These are phyloP conservation scores for Acromyrmex heyeri DNA, from an alignment of 1,140 invertebrate genomes.

Conservation along the genomic window DNA sequence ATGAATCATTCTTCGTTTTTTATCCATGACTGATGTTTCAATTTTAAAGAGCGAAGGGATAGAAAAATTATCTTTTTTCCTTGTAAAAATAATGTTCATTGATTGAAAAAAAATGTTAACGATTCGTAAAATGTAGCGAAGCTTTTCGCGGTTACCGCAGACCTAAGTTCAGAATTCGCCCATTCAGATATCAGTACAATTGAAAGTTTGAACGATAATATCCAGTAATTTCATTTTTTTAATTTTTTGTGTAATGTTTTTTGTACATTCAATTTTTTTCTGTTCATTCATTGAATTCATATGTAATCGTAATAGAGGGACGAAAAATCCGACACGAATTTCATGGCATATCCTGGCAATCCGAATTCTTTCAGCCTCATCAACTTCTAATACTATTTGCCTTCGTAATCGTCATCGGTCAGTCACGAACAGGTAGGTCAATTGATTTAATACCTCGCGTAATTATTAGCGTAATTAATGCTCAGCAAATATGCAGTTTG, in stretches of 20 bases:
- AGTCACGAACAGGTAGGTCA: conserved; percentile 28
- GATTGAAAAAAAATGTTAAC: conserved; percentile 17
- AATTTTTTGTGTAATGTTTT: not conserved
- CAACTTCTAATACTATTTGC: conserved; percentile 17
- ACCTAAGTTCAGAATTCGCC: not conserved
- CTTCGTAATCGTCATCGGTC: conserved; percentile 19
- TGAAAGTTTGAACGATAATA: conserved; percentile 29
- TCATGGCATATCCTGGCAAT: not conserved
- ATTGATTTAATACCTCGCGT: not conserved
- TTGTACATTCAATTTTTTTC: not conserved
- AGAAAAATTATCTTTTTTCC: not conserved
- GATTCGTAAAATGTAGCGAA: not conserved
- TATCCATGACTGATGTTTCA: not conserved
- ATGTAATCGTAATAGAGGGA: not conserved
- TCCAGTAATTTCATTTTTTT: not conserved
- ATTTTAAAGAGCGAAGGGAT: not conserved
- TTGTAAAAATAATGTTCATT: conserved; percentile 27
- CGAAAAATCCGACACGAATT: not conserved
- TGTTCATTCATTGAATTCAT: not conserved
- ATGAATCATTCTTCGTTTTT: not conserved
- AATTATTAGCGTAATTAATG: not conserved
- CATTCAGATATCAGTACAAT: not conserved
- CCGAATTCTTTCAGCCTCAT: conserved; percentile 29
- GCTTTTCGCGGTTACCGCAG: not conserved
- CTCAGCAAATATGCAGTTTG: not conserved